phyloP scores from a whole-genome alignment of 2,888 invertebrate species.

The Eledone cirrhosa region DNA sequence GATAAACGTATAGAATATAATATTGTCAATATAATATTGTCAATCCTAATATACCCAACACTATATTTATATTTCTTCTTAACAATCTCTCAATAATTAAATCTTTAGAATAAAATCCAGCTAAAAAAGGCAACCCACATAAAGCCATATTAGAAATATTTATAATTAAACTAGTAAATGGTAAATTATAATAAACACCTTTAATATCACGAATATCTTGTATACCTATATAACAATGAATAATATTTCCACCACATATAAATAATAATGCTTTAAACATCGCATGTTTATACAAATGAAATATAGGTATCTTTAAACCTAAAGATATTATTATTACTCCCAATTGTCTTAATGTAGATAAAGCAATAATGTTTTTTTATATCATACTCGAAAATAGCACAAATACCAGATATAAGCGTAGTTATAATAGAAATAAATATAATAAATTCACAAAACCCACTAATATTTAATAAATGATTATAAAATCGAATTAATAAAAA shows the following conservation, averaged over 20 bases:
- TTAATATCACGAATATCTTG: conserved; percentile 75
- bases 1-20: conserved; percentile 33
- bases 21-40: conserved; percentile 27
- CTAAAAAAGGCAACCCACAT: conserved; percentile 53
- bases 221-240: conserved; percentile 74
- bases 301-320: conserved; percentile 70
- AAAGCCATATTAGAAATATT: conserved; percentile 44
- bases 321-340: conserved; percentile 78
- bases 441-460: conserved; percentile 67
- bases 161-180: conserved; percentile 44
- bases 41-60: conserved; percentile 26
- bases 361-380: conserved; percentile 82
- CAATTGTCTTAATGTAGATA: conserved; percentile 80
- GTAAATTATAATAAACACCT: conserved; percentile 40
- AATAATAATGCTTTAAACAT: conserved; percentile 81
- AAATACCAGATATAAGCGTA: conserved; percentile 60
- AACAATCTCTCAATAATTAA: conserved; percentile 45
- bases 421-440: conserved; percentile 60
- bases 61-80: not conserved
- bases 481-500: conserved; percentile 78
- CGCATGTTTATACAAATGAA: conserved; percentile 79
- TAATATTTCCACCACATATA: conserved; percentile 77
- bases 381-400: conserved; percentile 69
- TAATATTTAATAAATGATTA: conserved; percentile 67
- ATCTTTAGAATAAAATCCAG: conserved; percentile 60